Base-by-base conservation (phyloP, 2,797 vertebrate species). In the Molothrus aeneus region DNA sequence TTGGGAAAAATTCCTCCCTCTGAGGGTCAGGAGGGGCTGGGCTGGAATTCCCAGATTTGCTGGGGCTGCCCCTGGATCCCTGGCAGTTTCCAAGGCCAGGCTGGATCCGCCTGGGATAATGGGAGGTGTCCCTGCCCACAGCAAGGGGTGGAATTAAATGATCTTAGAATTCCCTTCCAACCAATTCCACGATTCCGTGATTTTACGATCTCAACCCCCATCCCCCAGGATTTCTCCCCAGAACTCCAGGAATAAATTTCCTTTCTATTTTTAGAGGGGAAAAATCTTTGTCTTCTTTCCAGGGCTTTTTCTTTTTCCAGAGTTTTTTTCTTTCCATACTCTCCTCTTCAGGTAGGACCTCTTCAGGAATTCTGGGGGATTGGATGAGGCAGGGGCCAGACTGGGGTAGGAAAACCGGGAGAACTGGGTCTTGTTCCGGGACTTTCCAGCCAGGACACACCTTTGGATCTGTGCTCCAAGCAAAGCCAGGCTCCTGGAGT, bases 401-500 rank as follows among this genome's bases (percentile, higher is more conserved):
- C 36, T 26, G 14, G 42, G 69, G 26, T 74, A 26, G 61, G 14
- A 66, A 34, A 66, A 59, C 11, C 3, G 4, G 28, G 34, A 82
- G 22, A 74, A n/a, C 9, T 0, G 0, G 17, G n/a, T 43, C 60
- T 72, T 36, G 8, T 59, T 64, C 88, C 64, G 45, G 31, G 22
- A 26, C 19, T 78, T 82, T 56, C 48, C 80, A 90, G n/a, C 61
- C 87, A 80, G 95, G 85, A 82, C 91, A 72, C 69, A 47, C 24
- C 18, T 57, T 56, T 80, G 95, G 90, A 85, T 90, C 61, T 1
- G 25, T 2, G 7, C 22, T 82, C 77, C 68, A 53, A 91, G 54
- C 53, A 83, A 96, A 90, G 51, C 66, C 54, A 25, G 47, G 74
- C 78, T 94, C 75, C 95, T 79, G 83, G 59, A 86, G 86, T 17